Base-by-base conservation (phyloP, 2,888 invertebrate genomes). In the Agrochola macilenta region DNA sequence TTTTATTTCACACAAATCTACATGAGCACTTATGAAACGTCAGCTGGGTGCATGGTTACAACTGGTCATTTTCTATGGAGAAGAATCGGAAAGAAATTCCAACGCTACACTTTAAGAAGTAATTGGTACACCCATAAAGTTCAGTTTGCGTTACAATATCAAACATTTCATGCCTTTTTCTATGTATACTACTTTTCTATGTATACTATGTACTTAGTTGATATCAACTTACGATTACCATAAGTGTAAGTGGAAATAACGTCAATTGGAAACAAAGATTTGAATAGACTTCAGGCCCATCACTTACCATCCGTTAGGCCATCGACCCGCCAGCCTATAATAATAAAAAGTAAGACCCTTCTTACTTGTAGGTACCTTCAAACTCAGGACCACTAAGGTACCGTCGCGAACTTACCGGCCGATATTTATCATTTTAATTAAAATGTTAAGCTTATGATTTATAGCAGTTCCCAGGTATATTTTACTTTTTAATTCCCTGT, bases 381-480 rank as follows among this genome's bases (percentile, higher is more conserved):
- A 82, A 63, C 46, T 76, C 43, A 8, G 14, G 39, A 49, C 43
- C 60, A 11, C 43, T 26, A 83, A 83, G 83, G 81, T 79, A 79
- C 82, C 73, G 72, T 73, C 85, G 72, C 26, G 79, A 87, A 82
- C 74, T 70, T 66, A 58, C 76, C 65, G 81, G 78, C 85, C 83
- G 87, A 88, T 90, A 90, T 92, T 90, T 89, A 90, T 91, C 88
- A 88, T 88, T 88, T 90, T 90, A 91, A 91, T 91, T 91, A 89
- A 91, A 91, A 90, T 80, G 89, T 88, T 88, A 89, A 92, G 91
- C 89, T 82, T 81, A 78, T 87, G 89, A 91, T 91, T 91, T 86
- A 91, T 88, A 76, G 78, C 69, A 69, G 79, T 79, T 85, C 74
- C 46, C 86, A 87, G 87, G 88, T 88, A 88, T 88, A 89, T 88